A percentile compares a stretch with the other conserved stretches of the same genome.
Conservation (phyloP, 2,113 vertebrate genomes). For the Morphnarchus princeps region DNA sequence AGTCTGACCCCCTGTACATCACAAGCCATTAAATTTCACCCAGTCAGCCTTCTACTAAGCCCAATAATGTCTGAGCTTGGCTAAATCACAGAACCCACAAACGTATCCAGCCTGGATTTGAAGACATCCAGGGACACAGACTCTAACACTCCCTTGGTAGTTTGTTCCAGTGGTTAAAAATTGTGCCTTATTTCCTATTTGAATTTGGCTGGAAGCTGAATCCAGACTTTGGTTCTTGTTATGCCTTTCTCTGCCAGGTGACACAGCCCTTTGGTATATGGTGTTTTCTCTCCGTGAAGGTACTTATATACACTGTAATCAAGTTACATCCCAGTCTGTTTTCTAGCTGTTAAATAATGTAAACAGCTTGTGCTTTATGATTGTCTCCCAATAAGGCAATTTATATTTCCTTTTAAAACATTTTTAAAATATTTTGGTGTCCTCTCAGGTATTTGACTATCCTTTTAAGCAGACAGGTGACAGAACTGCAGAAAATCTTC, state of each 20-base stretch:
- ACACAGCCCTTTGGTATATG: not conserved
- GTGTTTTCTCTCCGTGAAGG: not conserved
- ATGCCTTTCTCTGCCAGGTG: not conserved
- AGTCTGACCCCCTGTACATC: not conserved
- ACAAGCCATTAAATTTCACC: slow-evolving; percentile 19
- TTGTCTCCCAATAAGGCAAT: not conserved
- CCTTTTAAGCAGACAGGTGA: not conserved
- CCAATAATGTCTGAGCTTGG: not conserved
- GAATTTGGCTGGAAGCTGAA: not conserved
- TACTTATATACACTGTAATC: not conserved
- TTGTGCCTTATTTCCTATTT: slow-evolving; percentile 28
- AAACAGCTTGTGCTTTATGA: not conserved
- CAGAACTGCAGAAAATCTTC: not conserved
- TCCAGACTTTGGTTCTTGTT: not conserved
- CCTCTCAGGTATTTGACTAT: not conserved
- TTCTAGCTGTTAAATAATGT: not conserved
- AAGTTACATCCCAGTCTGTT: not conserved
- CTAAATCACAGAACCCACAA: not conserved
- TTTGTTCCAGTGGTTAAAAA: slow-evolving; percentile 30
- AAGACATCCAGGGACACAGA: not conserved
- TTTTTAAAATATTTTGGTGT: not conserved
- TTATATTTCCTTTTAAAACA: not conserved
- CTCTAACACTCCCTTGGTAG: not conserved
- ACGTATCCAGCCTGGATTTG: not conserved
- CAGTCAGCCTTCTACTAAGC: not conserved